These are phyloP conservation scores for Siderastrea radians DNA, from an alignment of 92 coral and sea anemone genomes.

Conservation along the genomic window DNA sequence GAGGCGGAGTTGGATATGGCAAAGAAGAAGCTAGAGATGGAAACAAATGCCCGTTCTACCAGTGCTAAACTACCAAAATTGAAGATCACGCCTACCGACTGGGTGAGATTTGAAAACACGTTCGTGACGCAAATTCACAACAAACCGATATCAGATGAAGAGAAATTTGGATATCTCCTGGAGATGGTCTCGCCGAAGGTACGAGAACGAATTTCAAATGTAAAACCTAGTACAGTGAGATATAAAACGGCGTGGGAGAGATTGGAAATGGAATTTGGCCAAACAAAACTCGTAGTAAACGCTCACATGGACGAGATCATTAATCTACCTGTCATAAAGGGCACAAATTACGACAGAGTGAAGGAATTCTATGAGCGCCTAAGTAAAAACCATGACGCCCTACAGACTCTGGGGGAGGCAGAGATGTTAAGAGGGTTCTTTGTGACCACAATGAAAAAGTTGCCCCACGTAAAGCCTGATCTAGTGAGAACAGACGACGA, in stretches of 20 bases:
- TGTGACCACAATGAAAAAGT: slow-evolving; percentile 62
- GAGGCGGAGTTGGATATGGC: slow-evolving; percentile 33
- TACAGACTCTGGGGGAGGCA: slow-evolving; percentile 54
- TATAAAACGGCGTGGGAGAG: slow-evolving; percentile 76
- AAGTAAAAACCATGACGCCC: slow-evolving; percentile 64
- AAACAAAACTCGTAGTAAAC: slow-evolving; percentile 48
- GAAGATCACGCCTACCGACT: slow-evolving; percentile 53
- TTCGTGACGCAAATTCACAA: slow-evolving; percentile 64
- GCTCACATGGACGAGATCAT: slow-evolving; percentile 63
- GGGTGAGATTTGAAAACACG: slow-evolving; percentile 75
- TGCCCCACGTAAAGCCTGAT: slow-evolving; percentile 65
- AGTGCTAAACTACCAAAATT: slow-evolving; percentile 53
- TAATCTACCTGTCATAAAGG: slow-evolving; percentile 49
- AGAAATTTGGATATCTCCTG: slow-evolving; percentile 68
- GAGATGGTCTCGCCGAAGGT: slow-evolving; percentile 62
- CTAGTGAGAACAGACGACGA: slow-evolving; percentile 63
- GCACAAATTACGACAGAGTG: slow-evolving; percentile 33
- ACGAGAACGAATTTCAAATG: slow-evolving; percentile 46
- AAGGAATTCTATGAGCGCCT: slow-evolving; percentile 69
- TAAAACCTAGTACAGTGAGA: slow-evolving; percentile 62
- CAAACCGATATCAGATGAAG: slow-evolving; percentile 54
- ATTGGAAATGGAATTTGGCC: slow-evolving; percentile 62
- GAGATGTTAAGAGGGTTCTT: slow-evolving; percentile 59
- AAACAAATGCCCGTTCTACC: slow-evolving; percentile 1
- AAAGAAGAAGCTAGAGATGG: slow-evolving; percentile 18